Conservation (phyloP, 92 coral and sea anemone genomes). For the Epizoanthus rinbou region DNA sequence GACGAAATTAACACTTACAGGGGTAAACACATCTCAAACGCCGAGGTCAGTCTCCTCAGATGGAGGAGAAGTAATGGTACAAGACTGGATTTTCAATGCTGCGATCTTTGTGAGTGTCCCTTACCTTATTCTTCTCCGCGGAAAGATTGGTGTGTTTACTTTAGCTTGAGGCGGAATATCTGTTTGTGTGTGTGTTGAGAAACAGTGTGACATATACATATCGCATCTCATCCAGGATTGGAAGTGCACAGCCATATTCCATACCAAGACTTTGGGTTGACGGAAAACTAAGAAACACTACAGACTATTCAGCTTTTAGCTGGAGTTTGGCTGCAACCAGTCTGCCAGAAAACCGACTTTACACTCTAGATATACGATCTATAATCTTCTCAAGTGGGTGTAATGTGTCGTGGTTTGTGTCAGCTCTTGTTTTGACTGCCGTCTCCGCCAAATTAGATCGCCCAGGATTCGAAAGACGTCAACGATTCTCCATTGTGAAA, state of each 20-base stretch:
- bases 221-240: not conserved
- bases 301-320: slow-evolving; percentile 29
- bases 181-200: slow-evolving; percentile 1
- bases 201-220: slow-evolving; percentile 38
- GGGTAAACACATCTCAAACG: not conserved
- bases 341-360: slow-evolving; percentile 20
- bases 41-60: slow-evolving; percentile 1
- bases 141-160: not conserved
- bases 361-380: not conserved
- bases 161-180: slow-evolving; percentile 1
- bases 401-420: slow-evolving; percentile 38
- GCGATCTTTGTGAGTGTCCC: not conserved
- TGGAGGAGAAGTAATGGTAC: not conserved
- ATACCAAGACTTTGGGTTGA: not conserved
- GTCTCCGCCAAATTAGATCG: slow-evolving; percentile 38
- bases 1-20: not conserved
- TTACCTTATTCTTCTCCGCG: slow-evolving; percentile 8
- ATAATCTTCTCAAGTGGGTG: slow-evolving; percentile 28
- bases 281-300: slow-evolving; percentile 13
- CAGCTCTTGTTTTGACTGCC: slow-evolving; percentile 43
- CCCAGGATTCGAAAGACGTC: slow-evolving; percentile 41
- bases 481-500: slow-evolving; percentile 30
- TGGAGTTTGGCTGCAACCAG: slow-evolving; percentile 32
- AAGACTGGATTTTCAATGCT: not conserved
- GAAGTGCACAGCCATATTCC: not conserved